phyloP scores from a whole-genome alignment of 2,113 vertebrate species.

The Zosterops japonicus region DNA sequence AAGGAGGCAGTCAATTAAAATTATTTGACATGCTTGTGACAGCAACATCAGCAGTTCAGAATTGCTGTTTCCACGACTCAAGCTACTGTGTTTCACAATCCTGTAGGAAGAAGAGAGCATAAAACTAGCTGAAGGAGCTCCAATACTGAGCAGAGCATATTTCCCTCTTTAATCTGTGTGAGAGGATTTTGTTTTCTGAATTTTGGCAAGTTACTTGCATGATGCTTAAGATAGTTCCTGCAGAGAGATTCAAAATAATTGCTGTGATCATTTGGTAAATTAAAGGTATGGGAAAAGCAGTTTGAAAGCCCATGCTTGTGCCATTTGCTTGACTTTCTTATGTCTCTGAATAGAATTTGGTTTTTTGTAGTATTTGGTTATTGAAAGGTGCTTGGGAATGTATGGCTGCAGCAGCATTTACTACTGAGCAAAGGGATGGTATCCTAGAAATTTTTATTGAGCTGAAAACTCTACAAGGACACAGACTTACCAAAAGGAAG shows the following conservation, averaged over 20 bases:
- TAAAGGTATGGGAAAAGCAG: not conserved
- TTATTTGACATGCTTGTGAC: conserved; percentile 8
- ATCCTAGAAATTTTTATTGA: not conserved
- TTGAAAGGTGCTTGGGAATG: not conserved
- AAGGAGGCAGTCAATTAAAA: conserved; percentile 15
- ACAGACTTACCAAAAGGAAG: not conserved
- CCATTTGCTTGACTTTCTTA: not conserved
- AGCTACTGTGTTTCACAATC: not conserved
- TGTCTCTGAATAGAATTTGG: not conserved
- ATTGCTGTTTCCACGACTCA: not conserved
- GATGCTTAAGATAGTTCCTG: not conserved
- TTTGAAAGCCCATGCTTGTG: not conserved
- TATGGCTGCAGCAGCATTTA: not conserved
- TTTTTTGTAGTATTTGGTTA: not conserved
- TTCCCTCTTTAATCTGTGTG: not conserved
- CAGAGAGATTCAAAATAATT: not conserved
- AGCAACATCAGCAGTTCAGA: not conserved
- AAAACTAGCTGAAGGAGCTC: not conserved
- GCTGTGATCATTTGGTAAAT: not conserved
- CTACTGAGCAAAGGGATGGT: not conserved
- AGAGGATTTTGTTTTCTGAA: conserved; percentile 9
- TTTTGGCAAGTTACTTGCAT: not conserved
- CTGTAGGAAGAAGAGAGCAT: not conserved
- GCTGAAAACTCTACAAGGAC: not conserved
- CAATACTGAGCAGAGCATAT: not conserved